Conservation (phyloP, 2,797 vertebrate species). For the Neoniphon sammara region DNA sequence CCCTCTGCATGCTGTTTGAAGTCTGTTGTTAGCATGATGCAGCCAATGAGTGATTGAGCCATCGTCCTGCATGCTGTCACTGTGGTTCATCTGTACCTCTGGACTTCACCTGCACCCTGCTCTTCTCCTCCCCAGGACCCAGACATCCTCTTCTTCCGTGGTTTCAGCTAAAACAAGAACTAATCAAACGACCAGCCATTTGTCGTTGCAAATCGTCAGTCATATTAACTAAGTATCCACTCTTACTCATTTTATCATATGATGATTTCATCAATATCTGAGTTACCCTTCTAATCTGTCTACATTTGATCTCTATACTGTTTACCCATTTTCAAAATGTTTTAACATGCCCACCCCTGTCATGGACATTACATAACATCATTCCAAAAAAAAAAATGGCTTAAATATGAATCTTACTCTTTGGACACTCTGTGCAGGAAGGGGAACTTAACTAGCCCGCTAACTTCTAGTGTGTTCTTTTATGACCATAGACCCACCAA, state of each 20-base stretch:
- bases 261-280: constrained; percentile 1
- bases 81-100: constrained; percentile 45
- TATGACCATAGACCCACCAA: not conserved
- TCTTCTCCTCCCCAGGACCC: constrained; percentile 82
- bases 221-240: constrained; percentile 5
- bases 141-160: constrained; percentile 85
- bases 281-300: not conserved
- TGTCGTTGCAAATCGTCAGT: constrained; percentile 24
- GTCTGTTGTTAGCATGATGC: constrained; percentile 67
- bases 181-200: constrained; percentile 58
- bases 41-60: constrained; percentile 36
- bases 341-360: constrained; percentile 10
- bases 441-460: not conserved
- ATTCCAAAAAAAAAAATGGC: constrained; percentile 38
- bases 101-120: constrained; percentile 64
- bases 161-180: constrained; percentile 83
- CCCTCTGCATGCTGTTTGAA: constrained; percentile 58
- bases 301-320: constrained; percentile 2
- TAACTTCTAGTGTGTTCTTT: not conserved
- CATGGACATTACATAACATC: constrained; percentile 10
- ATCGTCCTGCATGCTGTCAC: constrained; percentile 58
- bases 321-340: constrained; percentile 20
- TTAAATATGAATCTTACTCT: constrained; percentile 7
- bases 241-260: constrained; percentile 6
- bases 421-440: not conserved